Evolutionary conservation across 2,113 vertebrate species (phyloP).

Genomic region (Megaptera novaeangliae): DNA sequence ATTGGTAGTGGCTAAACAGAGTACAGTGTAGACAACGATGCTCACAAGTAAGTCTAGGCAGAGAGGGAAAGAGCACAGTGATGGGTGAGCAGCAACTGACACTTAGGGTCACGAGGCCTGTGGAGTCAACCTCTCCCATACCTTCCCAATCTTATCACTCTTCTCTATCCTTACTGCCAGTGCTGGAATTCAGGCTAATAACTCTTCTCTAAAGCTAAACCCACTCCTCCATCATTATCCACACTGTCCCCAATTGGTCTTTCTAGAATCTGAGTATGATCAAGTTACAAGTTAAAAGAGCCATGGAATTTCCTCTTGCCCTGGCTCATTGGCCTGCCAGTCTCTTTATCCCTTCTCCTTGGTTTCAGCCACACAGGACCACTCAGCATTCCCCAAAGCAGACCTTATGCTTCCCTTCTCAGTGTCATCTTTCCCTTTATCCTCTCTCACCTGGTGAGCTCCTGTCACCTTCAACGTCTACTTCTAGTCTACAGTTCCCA

Average conservation of each 20-base stretch:
- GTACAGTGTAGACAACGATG: accelerated
- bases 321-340: neutral
- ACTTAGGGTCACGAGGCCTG: accelerated
- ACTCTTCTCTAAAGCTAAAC: neutral
- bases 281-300: neutral
- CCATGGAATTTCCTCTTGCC: too few relatives aligned
- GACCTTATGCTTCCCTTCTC: neutral
- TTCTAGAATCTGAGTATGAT: neutral
- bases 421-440: accelerated
- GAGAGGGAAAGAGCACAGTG: neutral
- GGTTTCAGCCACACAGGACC: neutral
- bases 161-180: neutral
- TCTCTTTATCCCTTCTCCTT: neutral
- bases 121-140: too few relatives aligned
- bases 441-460: neutral
- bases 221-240: neutral
- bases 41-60: accelerated
- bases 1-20: neutral
- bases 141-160: accelerated
- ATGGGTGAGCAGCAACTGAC: too few relatives aligned
- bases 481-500: neutral
- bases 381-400: neutral
- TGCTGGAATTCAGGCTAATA: accelerated
- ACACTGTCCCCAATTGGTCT: neutral
- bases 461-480: neutral